Conservation (phyloP, 1,140 invertebrate species). For the Musca domestica region DNA sequence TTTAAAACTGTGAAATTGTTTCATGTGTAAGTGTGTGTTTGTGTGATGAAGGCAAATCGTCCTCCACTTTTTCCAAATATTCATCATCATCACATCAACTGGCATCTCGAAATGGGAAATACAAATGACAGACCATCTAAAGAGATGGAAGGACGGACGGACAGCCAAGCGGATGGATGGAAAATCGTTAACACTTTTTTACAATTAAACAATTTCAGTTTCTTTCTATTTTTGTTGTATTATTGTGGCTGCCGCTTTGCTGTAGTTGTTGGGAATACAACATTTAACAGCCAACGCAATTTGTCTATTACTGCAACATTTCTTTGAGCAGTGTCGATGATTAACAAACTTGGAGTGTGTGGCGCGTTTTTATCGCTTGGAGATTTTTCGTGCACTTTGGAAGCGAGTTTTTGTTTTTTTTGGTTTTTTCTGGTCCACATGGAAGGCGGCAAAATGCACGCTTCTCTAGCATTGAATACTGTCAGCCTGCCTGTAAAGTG, state of each 20-base stretch:
- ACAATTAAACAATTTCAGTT: conserved; percentile 9
- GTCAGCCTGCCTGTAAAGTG: conserved; percentile 41
- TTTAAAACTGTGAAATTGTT: too few species aligned
- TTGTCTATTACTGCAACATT: conserved; percentile 4
- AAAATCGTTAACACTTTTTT: conserved; percentile 18
- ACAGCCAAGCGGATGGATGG: too few species aligned
- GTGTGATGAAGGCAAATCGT: background rate
- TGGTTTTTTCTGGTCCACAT: background rate
- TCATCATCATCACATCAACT: too few species aligned
- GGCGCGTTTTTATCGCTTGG: too few species aligned
- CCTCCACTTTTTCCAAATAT: too few species aligned
- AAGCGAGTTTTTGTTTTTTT: background rate
- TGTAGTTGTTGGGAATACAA: background rate
- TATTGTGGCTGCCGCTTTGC: too few species aligned
- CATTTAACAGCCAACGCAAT: conserved; percentile 14
- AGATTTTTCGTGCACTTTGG: too few species aligned
- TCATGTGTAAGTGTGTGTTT: background rate
- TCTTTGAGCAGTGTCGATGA: conserved; percentile 3
- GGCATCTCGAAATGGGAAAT: too few species aligned
- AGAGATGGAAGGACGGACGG: background rate
- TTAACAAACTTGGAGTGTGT: conserved; percentile 6
- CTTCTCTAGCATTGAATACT: background rate
- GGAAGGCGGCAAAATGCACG: conserved; percentile 3
- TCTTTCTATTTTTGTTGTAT: too few species aligned
- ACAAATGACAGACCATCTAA: background rate